A percentile compares a stretch with the other conserved stretches of the same genome.
phyloP scores from a whole-genome alignment of 2,797 vertebrate genomes.

The Ctenopoma multispine region DNA sequence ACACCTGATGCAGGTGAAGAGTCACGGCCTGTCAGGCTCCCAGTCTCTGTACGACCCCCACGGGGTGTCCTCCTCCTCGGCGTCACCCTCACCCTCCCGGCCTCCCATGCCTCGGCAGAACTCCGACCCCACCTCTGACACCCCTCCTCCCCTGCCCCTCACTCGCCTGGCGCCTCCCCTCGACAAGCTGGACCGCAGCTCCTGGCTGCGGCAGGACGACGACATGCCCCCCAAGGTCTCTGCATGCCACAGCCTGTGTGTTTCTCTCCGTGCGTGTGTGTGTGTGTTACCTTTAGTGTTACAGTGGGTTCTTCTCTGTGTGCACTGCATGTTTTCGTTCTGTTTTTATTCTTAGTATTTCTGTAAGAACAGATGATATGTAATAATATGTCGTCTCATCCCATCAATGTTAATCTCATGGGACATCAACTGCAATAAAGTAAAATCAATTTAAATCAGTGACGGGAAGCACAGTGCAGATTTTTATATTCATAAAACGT shows the following conservation, averaged over 20 bases:
- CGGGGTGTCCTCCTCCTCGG: constrained; percentile 92
- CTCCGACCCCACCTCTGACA: constrained; percentile 99
- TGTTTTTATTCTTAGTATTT: not conserved
- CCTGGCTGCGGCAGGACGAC: constrained; percentile 98
- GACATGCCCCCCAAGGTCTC: constrained; percentile 97
- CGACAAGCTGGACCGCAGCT: constrained; percentile 96
- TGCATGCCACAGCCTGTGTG: constrained; percentile 48
- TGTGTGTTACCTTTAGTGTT: no score
- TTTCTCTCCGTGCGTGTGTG: constrained; percentile 13
- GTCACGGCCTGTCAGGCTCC: constrained; percentile 96
- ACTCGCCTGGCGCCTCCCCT: constrained; percentile 88
- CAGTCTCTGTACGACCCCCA: constrained; percentile 98
- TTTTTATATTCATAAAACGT: not conserved
- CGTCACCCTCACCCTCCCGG: constrained; percentile 93
- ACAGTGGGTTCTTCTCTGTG: no score
- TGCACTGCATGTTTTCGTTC: not conserved
- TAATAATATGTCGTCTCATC: not conserved
- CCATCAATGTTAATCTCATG: no score
- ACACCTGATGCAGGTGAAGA: constrained; percentile 96
- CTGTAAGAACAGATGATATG: not conserved
- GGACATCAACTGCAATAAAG: not conserved
- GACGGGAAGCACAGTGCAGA: not conserved
- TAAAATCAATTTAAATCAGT: not conserved
- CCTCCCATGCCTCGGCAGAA: constrained; percentile 98
- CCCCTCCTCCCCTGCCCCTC: constrained; percentile 91